These are phyloP conservation scores for Listronotus oregonensis DNA, from an alignment of 1,140 invertebrate species.

Conservation along the genomic window DNA sequence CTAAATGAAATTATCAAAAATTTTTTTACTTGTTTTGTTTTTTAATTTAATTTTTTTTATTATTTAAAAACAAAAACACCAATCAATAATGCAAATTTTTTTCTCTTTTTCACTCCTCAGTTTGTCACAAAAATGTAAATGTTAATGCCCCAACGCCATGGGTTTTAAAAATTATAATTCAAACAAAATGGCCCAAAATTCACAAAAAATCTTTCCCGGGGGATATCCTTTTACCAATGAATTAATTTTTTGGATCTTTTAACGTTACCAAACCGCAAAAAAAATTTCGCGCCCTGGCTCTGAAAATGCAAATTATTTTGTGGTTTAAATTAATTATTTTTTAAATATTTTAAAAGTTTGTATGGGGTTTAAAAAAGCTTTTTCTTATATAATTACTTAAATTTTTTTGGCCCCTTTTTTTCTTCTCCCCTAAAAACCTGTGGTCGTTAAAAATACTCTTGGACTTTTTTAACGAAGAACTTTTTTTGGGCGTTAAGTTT, in stretches of 20 bases:
- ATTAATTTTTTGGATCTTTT: slow-evolving; percentile 39
- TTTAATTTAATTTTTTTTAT: no score
- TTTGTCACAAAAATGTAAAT: slow-evolving; percentile 22
- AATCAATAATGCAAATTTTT: background rate
- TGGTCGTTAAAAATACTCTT: no score
- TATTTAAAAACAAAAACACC: background rate
- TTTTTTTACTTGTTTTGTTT: no score
- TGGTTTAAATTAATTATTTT: slow-evolving; percentile 29
- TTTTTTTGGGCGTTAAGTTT: no score
- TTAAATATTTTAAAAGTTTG: slow-evolving; percentile 4
- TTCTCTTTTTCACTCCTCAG: background rate
- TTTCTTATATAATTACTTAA: no score
- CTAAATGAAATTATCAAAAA: no score
- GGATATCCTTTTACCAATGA: slow-evolving; percentile 39
- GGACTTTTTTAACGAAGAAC: no score
- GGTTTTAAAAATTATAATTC: slow-evolving; percentile 39
- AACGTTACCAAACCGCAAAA: slow-evolving; percentile 39
- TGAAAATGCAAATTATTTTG: slow-evolving; percentile 35
- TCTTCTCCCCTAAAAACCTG: no score
- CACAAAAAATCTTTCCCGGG: slow-evolving; percentile 36
- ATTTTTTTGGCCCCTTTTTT: no score
- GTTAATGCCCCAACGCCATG: slow-evolving; percentile 19
- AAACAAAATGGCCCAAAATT: slow-evolving; percentile 38
- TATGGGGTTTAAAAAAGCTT: no score
- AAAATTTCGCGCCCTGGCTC: slow-evolving; percentile 31